phyloP scores from a whole-genome alignment of 2,797 vertebrate species.

The Scleropages formosus region DNA sequence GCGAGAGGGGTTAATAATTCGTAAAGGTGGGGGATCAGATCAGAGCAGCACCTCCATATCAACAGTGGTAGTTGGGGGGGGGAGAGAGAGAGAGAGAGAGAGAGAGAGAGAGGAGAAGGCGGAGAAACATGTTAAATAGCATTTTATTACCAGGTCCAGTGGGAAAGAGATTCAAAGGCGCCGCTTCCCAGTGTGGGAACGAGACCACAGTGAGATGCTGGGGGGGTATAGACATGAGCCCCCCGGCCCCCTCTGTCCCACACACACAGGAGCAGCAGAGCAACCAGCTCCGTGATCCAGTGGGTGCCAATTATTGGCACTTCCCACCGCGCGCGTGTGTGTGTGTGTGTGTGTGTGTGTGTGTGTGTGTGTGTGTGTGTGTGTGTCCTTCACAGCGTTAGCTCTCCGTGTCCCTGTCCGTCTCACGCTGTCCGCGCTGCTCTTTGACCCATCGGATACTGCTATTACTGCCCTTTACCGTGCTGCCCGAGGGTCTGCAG shows the following conservation, averaged over 20 bases:
- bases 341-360: too few species aligned
- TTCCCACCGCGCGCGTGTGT: neutral
- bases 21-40: too few species aligned
- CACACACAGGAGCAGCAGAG: neutral
- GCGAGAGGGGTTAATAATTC: too few species aligned
- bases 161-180: slow-evolving; percentile 16
- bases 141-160: slow-evolving; percentile 28
- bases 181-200: slow-evolving; percentile 48
- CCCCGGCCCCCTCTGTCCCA: too few species aligned
- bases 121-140: slow-evolving; percentile 35
- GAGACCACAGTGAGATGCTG: slow-evolving; percentile 51
- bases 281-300: too few species aligned
- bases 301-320: neutral
- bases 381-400: too few species aligned
- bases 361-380: too few species aligned
- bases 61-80: slow-evolving; percentile 46
- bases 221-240: slow-evolving; percentile 21
- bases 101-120: slow-evolving; percentile 20
- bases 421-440: neutral
- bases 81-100: slow-evolving; percentile 26
- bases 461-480: neutral
- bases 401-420: neutral
- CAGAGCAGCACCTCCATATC: too few species aligned
- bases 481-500: too few species aligned
- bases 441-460: neutral